Percentiles rank a stretch among this genome's conserved stretches.
Evolutionary conservation across 2,888 invertebrate species (phyloP).

Genomic region (Acronicta leporina): DNA sequence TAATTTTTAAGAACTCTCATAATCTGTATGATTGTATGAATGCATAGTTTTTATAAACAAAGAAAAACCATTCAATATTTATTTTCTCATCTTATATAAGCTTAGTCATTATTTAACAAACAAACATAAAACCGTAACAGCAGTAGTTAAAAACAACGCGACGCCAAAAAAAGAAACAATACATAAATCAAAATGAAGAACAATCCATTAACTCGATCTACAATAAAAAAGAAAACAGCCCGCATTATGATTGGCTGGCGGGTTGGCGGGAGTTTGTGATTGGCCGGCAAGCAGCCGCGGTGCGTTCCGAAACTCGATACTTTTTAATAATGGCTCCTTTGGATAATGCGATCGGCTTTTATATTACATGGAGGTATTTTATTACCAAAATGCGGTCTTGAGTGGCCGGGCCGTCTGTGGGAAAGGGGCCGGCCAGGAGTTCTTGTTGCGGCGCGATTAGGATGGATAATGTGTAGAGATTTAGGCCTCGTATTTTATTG

Average conservation of each 20-base stretch:
- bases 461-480: constrained; percentile 65
- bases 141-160: constrained; percentile 54
- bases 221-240: constrained; percentile 78
- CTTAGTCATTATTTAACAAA: constrained; percentile 37
- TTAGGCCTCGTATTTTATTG: constrained; percentile 58
- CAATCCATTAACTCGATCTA: constrained; percentile 86
- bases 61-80: constrained; percentile 10
- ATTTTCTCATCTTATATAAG: constrained; percentile 22
- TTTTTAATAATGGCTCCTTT: constrained; percentile 89
- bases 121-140: constrained; percentile 42
- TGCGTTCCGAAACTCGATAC: constrained; percentile 87
- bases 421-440: constrained; percentile 72
- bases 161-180: constrained; percentile 69
- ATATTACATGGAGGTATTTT: constrained; percentile 85
- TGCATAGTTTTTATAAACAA: constrained; percentile 10
- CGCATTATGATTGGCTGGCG: constrained; percentile 75
- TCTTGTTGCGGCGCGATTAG: constrained; percentile 75
- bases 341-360: constrained; percentile 87
- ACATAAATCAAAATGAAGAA: constrained; percentile 87
- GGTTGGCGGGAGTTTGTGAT: constrained; percentile 75
- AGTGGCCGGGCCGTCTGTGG: constrained; percentile 75
- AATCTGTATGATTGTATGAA: background rate
- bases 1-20: constrained; percentile 1
- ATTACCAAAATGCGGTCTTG: constrained; percentile 83
- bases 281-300: constrained; percentile 72